Base-by-base conservation (phyloP, 35 echinoderm and acorn worm genomes). In the Diadema setosum region DNA sequence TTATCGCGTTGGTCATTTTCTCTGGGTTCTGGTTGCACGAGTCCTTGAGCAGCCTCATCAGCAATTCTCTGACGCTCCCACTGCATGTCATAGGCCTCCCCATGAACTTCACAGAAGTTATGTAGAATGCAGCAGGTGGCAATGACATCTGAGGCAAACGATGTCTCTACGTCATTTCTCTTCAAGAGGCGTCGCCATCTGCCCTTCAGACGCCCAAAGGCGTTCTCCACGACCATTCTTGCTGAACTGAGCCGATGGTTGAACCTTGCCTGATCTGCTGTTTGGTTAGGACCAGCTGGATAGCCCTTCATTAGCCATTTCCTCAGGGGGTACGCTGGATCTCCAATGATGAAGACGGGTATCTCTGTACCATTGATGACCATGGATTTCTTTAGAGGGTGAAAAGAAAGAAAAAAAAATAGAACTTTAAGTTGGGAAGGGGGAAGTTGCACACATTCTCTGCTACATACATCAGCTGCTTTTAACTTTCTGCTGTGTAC, bases 151-250 rank as follows among this genome's bases (percentile, higher is more conserved):
- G 82, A 48, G 4, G 85, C 45, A 34, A 42, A 61, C 7, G 39
- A 8, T 15, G 61, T 40, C 31, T 42, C 11, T 11, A 31, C 59
- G 65, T 94, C 87, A 90, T 94, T 90, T 44, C 88, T 42, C 57
- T 91, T 90, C 50, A 90, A 57, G 5, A 94, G 30, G 36, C 82
- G 21, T 2, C 93, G 23, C 93, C 93, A 94, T 15, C 93, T 34
- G n/a, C 88, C 88, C 63, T 94, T 94, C 0, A 94, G 75, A 16
- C 93, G 24, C n/a, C n/a, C n/a, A n/a, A n/a, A n/a, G n/a, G n/a
- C n/a, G n/a, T n/a, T n/a, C n/a, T n/a, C n/a, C n/a, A 94, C 86
- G 12, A 94, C 83, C 56, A 90, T 86, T 11, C 88, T 24, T 52
- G 93, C 75, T 35, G 44, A 56, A 55, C 81, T 86, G 2, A 90